Percentiles rank a stretch among this genome's conserved stretches.
These are phyloP conservation scores for Berghia stephanieae DNA, from an alignment of 1,140 invertebrate genomes.

Conservation along the genomic window DNA sequence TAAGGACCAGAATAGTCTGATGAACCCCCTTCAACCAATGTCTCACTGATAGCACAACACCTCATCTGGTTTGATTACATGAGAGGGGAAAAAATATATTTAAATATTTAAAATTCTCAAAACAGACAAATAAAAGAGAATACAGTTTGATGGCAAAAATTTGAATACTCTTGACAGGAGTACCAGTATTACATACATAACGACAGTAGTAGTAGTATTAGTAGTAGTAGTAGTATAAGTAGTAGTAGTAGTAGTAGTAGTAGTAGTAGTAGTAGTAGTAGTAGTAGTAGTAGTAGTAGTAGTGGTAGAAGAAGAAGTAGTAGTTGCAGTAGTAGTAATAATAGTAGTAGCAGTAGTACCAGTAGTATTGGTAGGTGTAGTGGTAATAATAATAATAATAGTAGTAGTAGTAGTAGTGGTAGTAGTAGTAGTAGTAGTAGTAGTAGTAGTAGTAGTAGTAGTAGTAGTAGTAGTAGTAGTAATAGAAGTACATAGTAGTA, in stretches of 20 bases:
- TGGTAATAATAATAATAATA: slow-evolving; percentile 16
- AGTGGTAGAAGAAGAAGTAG: too few relatives aligned
- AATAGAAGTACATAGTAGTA: too few relatives aligned
- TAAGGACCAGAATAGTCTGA: neutral
- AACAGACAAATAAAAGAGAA: too few relatives aligned
- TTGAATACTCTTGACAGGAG: neutral
- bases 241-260: slow-evolving; percentile 2
- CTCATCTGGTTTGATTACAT: too few relatives aligned
- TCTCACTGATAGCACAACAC: slow-evolving; percentile 27
- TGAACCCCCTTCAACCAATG: neutral
- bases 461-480: slow-evolving; percentile 26
- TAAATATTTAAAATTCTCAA: too few relatives aligned
- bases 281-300: slow-evolving; percentile 24
- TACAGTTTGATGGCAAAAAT: too few relatives aligned
- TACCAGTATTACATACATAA: neutral
- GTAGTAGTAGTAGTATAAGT: too few relatives aligned
- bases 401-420: slow-evolving; percentile 27
- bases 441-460: slow-evolving; percentile 32
- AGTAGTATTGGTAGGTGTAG: too few relatives aligned
- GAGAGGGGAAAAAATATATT: too few relatives aligned
- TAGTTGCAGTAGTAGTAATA: too few relatives aligned
- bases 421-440: slow-evolving; percentile 31
- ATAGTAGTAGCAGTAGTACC: too few relatives aligned
- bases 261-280: slow-evolving; percentile 29
- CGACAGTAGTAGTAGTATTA: neutral